phyloP scores from a whole-genome alignment of 1,140 invertebrate genomes.

The Drosophila rhopaloa region DNA sequence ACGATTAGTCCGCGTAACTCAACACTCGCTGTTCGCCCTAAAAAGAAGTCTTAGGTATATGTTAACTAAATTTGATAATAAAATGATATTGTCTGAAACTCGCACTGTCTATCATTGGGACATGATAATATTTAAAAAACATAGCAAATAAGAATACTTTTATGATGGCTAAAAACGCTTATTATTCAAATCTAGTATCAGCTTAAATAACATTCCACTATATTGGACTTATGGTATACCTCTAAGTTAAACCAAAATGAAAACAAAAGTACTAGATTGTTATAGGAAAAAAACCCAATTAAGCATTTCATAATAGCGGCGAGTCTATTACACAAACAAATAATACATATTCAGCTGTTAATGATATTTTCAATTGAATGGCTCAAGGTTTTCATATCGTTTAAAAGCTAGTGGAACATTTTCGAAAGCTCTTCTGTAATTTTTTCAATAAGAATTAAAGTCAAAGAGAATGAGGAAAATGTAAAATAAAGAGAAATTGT shows the following conservation, averaged over 20 bases:
- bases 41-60: background rate
- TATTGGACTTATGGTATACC: too few relatives aligned
- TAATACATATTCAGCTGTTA: background rate
- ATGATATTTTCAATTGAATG: background rate
- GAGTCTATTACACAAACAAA: background rate
- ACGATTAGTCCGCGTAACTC: constrained; percentile 12
- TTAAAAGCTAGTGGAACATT: background rate
- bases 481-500: background rate
- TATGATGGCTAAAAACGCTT: too few relatives aligned
- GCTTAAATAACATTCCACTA: too few relatives aligned
- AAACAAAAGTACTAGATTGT: background rate
- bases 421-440: background rate
- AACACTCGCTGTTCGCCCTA: background rate
- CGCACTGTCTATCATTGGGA: background rate
- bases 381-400: background rate
- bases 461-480: background rate
- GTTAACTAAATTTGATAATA: background rate
- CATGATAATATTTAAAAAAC: too few relatives aligned
- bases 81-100: background rate
- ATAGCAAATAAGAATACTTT: too few relatives aligned
- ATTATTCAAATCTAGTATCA: too few relatives aligned
- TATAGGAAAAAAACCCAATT: background rate
- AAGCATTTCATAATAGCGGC: background rate
- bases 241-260: background rate
- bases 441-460: background rate